These are phyloP conservation scores for Hydrolagus colliei DNA, from an alignment of 2,797 vertebrate species.

Conservation along the genomic window DNA sequence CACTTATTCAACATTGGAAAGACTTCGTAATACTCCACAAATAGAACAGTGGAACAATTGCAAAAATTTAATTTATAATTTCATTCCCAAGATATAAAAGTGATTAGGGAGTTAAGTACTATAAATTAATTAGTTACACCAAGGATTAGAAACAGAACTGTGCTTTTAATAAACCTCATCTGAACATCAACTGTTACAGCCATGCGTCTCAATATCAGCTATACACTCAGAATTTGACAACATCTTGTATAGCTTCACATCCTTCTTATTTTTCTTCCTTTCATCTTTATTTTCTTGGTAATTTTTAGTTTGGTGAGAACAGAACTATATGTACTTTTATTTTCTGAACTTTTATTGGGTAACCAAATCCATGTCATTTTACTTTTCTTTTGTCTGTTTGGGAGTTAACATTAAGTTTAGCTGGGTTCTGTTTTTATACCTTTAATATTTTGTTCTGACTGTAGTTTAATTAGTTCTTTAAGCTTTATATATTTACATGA, in stretches of 20 bases:
- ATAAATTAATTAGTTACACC: not conserved
- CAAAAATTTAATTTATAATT: not conserved
- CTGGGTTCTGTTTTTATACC: not conserved
- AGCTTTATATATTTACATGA: not conserved
- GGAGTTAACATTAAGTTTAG: too few relatives aligned
- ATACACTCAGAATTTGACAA: not conserved
- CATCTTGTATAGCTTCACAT: too few relatives aligned
- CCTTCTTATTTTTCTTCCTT: not conserved
- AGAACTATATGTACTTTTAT: too few relatives aligned
- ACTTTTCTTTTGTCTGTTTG: too few relatives aligned
- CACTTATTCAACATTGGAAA: too few relatives aligned
- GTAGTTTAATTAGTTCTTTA: too few relatives aligned
- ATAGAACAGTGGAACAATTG: too few relatives aligned
- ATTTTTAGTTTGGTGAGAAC: too few relatives aligned
- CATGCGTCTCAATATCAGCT: not conserved
- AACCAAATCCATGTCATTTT: too few relatives aligned
- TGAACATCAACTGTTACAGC: not conserved
- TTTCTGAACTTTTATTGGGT: too few relatives aligned
- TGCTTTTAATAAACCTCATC: not conserved
- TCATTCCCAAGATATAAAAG: not conserved
- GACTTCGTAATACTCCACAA: too few relatives aligned
- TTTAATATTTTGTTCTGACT: not conserved
- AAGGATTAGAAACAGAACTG: conserved; percentile 2
- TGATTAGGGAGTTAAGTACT: not conserved
- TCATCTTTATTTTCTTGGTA: not conserved